Percentiles rank a stretch among this genome's conserved stretches.
phyloP scores from a whole-genome alignment of 2,888 invertebrate species.

The Oligia fasciuncula region DNA sequence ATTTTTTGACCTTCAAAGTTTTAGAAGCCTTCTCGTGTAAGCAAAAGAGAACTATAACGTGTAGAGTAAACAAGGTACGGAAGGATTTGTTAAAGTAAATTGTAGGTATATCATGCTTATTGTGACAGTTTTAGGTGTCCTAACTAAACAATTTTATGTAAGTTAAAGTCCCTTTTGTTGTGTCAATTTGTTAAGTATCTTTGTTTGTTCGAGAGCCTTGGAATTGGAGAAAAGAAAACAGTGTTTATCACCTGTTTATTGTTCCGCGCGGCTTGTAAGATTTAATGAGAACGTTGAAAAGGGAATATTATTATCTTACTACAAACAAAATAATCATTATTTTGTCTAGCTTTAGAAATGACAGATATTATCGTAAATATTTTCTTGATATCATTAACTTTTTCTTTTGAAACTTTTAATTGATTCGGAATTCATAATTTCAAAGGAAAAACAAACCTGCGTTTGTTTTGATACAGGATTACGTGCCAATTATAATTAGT shows the following conservation, averaged over 20 bases:
- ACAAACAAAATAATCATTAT: conserved; percentile 36
- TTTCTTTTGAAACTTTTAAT: neutral
- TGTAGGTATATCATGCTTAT: conserved; percentile 57
- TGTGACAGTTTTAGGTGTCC: conserved; percentile 50
- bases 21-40: conserved; percentile 64
- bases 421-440: neutral
- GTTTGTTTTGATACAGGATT: neutral
- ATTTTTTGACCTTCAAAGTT: conserved; percentile 62
- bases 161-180: conserved; percentile 49
- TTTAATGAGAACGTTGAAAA: conserved; percentile 47
- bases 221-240: conserved; percentile 37
- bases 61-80: conserved; percentile 50
- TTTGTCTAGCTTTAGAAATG: conserved; percentile 30
- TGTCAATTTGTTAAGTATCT: conserved; percentile 47
- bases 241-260: conserved; percentile 51
- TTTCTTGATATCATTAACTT: neutral
- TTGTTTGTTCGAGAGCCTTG: conserved; percentile 40
- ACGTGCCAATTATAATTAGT: neutral
- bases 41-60: conserved; percentile 54
- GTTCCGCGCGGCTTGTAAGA: conserved; percentile 49
- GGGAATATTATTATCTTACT: conserved; percentile 35
- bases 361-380: conserved; percentile 5
- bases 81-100: conserved; percentile 55
- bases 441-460: neutral
- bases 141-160: conserved; percentile 56